These are phyloP conservation scores for Mystacornis crossleyi DNA, from an alignment of 2,113 vertebrate species.

Conservation along the genomic window DNA sequence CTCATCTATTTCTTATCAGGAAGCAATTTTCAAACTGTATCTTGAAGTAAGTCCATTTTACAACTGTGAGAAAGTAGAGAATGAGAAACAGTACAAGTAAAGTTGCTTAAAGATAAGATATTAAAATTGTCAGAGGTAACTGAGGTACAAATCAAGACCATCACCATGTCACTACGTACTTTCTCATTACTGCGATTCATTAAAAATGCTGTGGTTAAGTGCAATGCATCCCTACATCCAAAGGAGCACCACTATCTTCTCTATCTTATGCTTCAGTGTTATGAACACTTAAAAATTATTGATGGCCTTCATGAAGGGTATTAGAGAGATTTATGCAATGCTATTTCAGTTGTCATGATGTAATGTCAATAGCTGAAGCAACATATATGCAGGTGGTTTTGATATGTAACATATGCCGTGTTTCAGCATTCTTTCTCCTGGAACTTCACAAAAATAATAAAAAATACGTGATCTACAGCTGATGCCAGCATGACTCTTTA, in stretches of 20 bases:
- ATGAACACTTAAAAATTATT: not conserved
- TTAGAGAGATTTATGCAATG: slow-evolving; percentile 53
- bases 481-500: not conserved
- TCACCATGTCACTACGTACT: not conserved
- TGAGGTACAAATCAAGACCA: not conserved
- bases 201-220: not conserved
- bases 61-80: not conserved
- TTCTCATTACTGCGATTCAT: not conserved
- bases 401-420: slow-evolving; percentile 36
- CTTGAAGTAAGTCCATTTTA: not conserved
- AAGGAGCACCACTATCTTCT: not conserved
- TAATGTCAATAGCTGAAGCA: slow-evolving; percentile 29
- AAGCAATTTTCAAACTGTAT: not conserved
- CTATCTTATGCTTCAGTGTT: not conserved
- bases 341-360: slow-evolving; percentile 36
- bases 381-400: slow-evolving; percentile 55
- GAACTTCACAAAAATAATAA: slow-evolving; percentile 28
- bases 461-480: slow-evolving; percentile 15
- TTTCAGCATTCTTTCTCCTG: slow-evolving; percentile 9
- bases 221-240: not conserved
- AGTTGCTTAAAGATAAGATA: not conserved
- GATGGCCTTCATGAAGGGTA: not conserved
- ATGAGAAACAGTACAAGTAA: not conserved
- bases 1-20: not conserved
- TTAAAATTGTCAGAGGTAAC: not conserved